phyloP scores from a whole-genome alignment of 2,888 invertebrate species.

The Lissonota sp. region DNA sequence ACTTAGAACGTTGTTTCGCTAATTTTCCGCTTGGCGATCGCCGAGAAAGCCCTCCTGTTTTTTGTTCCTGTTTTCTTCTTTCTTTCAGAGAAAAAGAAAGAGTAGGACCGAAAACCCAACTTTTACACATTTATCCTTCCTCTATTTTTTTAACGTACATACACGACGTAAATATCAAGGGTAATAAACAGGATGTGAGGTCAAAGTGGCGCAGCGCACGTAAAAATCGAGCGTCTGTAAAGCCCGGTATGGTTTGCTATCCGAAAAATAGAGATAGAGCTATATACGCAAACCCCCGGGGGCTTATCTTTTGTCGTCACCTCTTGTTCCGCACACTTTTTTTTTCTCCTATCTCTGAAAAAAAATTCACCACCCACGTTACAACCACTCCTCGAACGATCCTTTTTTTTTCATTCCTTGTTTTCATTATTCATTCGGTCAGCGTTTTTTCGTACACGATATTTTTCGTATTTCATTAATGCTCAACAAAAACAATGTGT shows the following conservation, averaged over 20 bases:
- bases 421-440: constrained; percentile 59
- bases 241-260: constrained; percentile 17
- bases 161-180: background rate
- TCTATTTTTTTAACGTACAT: background rate
- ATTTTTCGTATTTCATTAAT: constrained; percentile 5
- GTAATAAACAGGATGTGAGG: background rate
- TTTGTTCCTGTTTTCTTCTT: no score
- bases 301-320: constrained; percentile 62
- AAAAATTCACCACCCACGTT: constrained; percentile 38
- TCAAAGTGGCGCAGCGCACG: background rate
- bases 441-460: constrained; percentile 42
- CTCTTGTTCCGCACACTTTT: constrained; percentile 57
- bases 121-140: no score
- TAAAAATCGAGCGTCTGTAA: constrained; percentile 32
- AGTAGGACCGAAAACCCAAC: background rate
- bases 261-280: constrained; percentile 16
- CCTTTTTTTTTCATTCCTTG: constrained; percentile 22
- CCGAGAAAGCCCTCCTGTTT: background rate
- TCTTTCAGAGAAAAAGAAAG: background rate
- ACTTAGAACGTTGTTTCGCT: background rate
- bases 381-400: constrained; percentile 22
- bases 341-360: constrained; percentile 24
- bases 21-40: background rate
- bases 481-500: background rate
- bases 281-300: constrained; percentile 44